Evolutionary conservation across 1,140 invertebrate species (phyloP).

Genomic region (Eufriesea mexicana): DNA sequence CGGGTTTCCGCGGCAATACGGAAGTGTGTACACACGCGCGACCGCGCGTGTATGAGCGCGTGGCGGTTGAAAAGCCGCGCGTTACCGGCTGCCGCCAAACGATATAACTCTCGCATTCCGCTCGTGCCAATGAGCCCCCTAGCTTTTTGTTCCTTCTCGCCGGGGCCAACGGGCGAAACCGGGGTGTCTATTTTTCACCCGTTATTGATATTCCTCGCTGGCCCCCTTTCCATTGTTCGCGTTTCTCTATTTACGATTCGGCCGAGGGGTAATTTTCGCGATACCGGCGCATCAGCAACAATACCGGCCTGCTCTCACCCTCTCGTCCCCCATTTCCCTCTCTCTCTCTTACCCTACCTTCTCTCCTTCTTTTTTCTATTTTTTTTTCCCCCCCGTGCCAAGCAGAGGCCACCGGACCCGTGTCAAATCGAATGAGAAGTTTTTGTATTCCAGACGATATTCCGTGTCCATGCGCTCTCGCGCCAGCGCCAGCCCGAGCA

Average conservation of each 20-base stretch:
- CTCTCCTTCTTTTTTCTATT: background rate
- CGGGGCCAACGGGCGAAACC: background rate
- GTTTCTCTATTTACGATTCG: slow-evolving; percentile 8
- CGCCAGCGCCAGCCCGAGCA: background rate
- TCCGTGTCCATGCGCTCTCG: background rate
- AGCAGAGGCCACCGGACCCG: background rate
- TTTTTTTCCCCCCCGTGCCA: background rate
- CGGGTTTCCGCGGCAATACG: background rate
- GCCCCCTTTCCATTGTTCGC: slow-evolving; percentile 3
- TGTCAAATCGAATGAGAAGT: background rate
- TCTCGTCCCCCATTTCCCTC: background rate
- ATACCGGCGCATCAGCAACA: background rate
- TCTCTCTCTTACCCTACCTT: too few species aligned
- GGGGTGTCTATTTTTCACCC: slow-evolving; percentile 8
- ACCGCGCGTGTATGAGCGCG: background rate
- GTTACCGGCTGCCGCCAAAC: too few species aligned
- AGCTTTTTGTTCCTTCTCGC: background rate
- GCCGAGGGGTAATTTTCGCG: background rate
- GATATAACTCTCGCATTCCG: background rate
- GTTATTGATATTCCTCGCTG: slow-evolving; percentile 31
- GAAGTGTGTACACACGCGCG: too few species aligned
- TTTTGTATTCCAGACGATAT: background rate
- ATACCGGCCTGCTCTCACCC: background rate
- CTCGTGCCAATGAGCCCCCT: background rate
- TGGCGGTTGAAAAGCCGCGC: background rate